Evolutionary conservation across 2,888 invertebrate genomes (phyloP).

Genomic region (Nomada ferruginata): DNA sequence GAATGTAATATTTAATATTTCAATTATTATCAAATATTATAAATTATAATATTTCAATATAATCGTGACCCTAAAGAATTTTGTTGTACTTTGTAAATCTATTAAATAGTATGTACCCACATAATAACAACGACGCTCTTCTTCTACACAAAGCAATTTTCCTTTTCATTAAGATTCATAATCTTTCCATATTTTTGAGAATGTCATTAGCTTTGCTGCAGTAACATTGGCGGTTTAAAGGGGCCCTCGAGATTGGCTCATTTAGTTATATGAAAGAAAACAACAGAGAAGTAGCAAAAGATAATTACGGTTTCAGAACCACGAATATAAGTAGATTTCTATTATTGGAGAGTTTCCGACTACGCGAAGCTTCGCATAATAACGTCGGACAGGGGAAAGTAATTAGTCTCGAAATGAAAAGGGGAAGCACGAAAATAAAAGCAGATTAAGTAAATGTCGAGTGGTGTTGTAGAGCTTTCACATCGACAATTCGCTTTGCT

Average conservation of each 20-base stretch:
- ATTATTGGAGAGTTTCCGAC: neutral
- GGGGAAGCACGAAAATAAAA: neutral
- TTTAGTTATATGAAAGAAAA: neutral
- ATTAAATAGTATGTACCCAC: too few relatives aligned
- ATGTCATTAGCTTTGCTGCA: neutral
- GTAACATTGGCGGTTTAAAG: neutral
- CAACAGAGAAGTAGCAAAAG: neutral
- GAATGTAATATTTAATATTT: too few relatives aligned
- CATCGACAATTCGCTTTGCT: too few relatives aligned
- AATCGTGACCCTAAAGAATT: too few relatives aligned
- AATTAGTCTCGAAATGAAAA: neutral
- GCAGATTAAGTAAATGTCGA: neutral
- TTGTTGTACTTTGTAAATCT: too few relatives aligned
- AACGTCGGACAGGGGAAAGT: neutral
- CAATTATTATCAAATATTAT: too few relatives aligned
- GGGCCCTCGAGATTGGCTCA: neutral
- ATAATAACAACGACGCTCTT: neutral
- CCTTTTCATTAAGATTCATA: neutral
- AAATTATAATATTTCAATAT: too few relatives aligned
- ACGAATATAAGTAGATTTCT: neutral
- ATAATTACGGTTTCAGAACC: neutral
- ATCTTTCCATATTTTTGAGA: neutral
- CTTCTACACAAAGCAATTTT: neutral
- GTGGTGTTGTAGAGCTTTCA: too few relatives aligned
- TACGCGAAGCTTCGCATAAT: neutral